These are phyloP conservation scores for Bostrychus sinensis DNA, from an alignment of 2,113 vertebrate species.

Conservation along the genomic window DNA sequence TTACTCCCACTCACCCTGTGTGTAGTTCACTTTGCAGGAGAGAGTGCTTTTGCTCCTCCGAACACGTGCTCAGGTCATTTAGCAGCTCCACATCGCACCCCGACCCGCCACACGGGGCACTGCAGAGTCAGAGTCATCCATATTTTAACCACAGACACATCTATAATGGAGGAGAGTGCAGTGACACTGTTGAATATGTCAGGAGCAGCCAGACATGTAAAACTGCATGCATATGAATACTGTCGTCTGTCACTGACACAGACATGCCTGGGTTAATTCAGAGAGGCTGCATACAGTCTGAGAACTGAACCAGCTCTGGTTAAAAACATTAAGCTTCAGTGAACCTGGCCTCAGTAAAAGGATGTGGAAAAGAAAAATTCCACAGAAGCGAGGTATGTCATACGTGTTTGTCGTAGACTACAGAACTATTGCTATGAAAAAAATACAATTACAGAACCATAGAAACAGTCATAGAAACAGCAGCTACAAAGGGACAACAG, in stretches of 20 bases:
- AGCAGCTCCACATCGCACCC: not conserved
- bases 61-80: not conserved
- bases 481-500: no score
- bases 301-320: no score
- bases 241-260: not conserved
- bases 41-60: no score
- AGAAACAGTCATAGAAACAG: no score
- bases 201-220: conserved; percentile 2
- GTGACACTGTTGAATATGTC: conserved; percentile 21
- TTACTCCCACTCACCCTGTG: not conserved
- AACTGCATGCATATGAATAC: not conserved
- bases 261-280: not conserved
- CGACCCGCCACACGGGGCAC: not conserved
- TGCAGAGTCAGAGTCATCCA: conserved; percentile 22
- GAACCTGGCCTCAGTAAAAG: no score
- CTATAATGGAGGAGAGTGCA: conserved; percentile 30
- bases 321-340: no score
- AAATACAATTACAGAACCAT: no score
- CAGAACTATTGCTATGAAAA: no score
- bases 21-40: not conserved
- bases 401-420: no score
- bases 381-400: no score
- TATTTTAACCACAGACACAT: conserved; percentile 34
- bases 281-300: no score
- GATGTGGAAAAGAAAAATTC: no score